These are phyloP conservation scores for Copsychus sechellarum DNA, from an alignment of 2,113 vertebrate species.

Conservation along the genomic window DNA sequence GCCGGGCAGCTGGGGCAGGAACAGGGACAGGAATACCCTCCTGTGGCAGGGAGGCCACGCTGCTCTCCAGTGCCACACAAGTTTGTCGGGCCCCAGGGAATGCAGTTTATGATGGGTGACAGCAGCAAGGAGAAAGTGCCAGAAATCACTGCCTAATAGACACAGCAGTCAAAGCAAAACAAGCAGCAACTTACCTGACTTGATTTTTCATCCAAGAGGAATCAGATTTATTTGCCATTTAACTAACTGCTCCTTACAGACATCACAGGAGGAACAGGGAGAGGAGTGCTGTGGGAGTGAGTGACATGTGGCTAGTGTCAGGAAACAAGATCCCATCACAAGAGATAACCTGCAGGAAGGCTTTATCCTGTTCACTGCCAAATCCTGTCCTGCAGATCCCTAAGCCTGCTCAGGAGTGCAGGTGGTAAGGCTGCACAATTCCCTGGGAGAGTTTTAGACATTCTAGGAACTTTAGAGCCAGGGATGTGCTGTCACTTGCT, in stretches of 20 bases:
- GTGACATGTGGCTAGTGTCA: neutral
- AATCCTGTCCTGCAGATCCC: neutral
- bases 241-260: neutral
- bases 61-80: neutral
- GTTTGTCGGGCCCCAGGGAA: neutral
- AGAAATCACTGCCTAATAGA: slow-evolving; percentile 35
- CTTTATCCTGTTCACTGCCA: neutral
- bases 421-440: neutral
- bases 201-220: neutral
- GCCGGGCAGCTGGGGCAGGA: neutral
- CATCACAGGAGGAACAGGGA: neutral
- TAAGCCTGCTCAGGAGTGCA: neutral
- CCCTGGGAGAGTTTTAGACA: neutral
- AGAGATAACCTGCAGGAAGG: neutral
- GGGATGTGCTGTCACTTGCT: neutral
- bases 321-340: neutral
- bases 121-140: neutral
- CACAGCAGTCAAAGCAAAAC: neutral
- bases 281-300: neutral
- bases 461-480: neutral
- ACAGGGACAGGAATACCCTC: neutral
- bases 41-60: fast-evolving
- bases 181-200: neutral
- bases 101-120: neutral
- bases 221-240: slow-evolving; percentile 20